Conservation (phyloP, 2,113 vertebrate genomes). For the Ochotona princeps region DNA sequence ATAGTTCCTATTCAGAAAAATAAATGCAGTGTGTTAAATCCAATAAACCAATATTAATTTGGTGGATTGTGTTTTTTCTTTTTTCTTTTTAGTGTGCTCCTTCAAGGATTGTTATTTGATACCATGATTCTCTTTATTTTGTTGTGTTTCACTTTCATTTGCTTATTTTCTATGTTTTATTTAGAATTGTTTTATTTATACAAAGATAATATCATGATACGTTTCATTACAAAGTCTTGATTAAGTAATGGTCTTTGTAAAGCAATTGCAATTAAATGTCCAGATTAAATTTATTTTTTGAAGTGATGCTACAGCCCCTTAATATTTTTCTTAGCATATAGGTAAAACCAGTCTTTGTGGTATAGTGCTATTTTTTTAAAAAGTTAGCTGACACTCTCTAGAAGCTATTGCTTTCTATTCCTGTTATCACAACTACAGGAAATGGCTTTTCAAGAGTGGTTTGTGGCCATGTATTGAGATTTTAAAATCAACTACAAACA, state of each 20-base stretch:
- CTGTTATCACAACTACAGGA: neutral
- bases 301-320: neutral
- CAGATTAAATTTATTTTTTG: slow-evolving; percentile 35
- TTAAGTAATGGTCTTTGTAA: neutral
- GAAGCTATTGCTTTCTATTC: slow-evolving; percentile 20
- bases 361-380: neutral
- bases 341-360: neutral
- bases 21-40: no score
- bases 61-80: no score
- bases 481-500: no score
- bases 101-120: neutral
- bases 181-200: slow-evolving; percentile 26
- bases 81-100: no score
- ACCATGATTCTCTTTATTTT: neutral
- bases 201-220: neutral
- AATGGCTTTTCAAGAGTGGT: no score
- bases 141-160: neutral
- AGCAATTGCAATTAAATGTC: neutral
- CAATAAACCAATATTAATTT: no score
- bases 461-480: no score
- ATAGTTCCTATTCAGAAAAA: slow-evolving; percentile 3
- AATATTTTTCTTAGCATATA: neutral
- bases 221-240: neutral
- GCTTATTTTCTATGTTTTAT: neutral
- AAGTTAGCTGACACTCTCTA: neutral